These are phyloP conservation scores for Phenganax marumi DNA, from an alignment of 92 coral and sea anemone genomes.

Conservation along the genomic window DNA sequence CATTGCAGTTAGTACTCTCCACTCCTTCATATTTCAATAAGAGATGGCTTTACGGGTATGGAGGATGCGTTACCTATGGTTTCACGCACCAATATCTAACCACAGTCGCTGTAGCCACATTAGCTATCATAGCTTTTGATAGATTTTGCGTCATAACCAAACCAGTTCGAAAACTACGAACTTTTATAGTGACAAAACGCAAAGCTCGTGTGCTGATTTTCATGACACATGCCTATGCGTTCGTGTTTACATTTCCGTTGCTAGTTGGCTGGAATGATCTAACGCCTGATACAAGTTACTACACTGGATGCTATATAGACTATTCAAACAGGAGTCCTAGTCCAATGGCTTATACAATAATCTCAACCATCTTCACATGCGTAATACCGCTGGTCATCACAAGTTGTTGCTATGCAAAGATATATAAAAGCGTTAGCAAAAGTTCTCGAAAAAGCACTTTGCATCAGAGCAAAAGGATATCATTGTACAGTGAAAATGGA, in stretches of 20 bases:
- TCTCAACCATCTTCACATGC: conserved; percentile 67
- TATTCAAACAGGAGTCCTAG: conserved; percentile 76
- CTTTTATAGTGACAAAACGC: conserved; percentile 61
- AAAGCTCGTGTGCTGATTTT: conserved; percentile 58
- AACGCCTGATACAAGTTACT: conserved; percentile 64
- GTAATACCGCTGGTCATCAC: conserved; percentile 70
- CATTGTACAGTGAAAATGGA: conserved; percentile 52
- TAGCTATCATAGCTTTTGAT: conserved; percentile 80
- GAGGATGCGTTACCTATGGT: conserved; percentile 78
- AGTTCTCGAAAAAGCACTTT: conserved; percentile 74
- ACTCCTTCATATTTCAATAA: conserved; percentile 60
- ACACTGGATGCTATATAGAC: conserved; percentile 83
- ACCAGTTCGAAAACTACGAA: conserved; percentile 68
- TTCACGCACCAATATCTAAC: conserved; percentile 78
- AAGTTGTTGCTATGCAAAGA: conserved; percentile 79
- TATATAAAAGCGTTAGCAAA: conserved; percentile 69
- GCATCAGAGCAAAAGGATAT: conserved; percentile 36
- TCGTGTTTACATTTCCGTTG: conserved; percentile 80
- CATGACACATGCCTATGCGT: conserved; percentile 64
- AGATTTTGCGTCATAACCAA: conserved; percentile 81
- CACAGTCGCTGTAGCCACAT: conserved; percentile 72
- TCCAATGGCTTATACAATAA: conserved; percentile 71
- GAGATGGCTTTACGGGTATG: conserved; percentile 70
- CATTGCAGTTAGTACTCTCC: conserved; percentile 68
- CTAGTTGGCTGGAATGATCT: conserved; percentile 83